These are phyloP conservation scores for Drosophila meridiana DNA, from an alignment of 2,888 invertebrate genomes.

Conservation along the genomic window DNA sequence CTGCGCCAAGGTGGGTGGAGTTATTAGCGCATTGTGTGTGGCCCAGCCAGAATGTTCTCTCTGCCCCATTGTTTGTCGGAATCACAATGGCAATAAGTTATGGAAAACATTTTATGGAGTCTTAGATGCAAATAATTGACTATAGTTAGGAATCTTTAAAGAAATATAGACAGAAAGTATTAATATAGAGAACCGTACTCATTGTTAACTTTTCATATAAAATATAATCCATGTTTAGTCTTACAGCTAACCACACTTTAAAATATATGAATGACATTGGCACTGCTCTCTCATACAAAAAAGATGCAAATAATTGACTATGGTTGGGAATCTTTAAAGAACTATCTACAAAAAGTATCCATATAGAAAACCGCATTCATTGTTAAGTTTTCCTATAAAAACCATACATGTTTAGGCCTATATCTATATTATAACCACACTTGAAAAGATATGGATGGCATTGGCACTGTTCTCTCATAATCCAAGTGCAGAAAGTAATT, in stretches of 20 bases:
- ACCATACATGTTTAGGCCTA: background rate
- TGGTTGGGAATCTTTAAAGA: no score
- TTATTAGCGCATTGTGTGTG: constrained; percentile 30
- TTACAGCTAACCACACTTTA: background rate
- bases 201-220: background rate
- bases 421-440: background rate
- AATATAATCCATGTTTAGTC: background rate
- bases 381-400: background rate
- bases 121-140: background rate
- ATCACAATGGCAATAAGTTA: constrained; percentile 34
- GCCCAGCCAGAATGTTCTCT: constrained; percentile 15
- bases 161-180: background rate
- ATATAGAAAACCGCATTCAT: no score
- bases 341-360: no score
- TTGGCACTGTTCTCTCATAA: background rate
- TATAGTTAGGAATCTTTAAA: background rate
- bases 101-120: background rate
- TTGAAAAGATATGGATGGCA: constrained; percentile 2
- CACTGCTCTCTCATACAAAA: background rate
- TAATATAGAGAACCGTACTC: no score
- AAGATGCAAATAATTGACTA: no score
- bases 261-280: background rate
- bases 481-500: constrained; percentile 40
- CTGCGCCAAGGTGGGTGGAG: constrained; percentile 35
- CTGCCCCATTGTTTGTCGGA: constrained; percentile 41